Evolutionary conservation across 1,140 invertebrate species (phyloP).

Genomic region (Thereuonema tuberculata): DNA sequence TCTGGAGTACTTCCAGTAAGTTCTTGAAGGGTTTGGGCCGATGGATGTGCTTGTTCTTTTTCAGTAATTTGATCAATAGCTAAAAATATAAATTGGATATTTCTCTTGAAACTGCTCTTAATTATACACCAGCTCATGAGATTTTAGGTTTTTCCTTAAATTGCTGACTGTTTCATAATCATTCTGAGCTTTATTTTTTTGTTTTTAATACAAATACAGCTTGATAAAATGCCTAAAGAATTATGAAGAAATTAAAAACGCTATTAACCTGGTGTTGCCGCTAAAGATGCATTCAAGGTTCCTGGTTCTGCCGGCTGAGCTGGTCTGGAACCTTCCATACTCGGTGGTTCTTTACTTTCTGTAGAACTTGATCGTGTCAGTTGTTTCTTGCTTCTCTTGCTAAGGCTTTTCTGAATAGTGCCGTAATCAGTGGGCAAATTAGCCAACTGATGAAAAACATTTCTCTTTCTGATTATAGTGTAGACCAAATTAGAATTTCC

Average conservation of each 20-base stretch:
- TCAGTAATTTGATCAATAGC: conserved; percentile 91
- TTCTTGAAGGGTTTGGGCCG: conserved; percentile 26
- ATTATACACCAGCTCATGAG: too few relatives aligned
- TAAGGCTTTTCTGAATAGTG: conserved; percentile 71
- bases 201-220: too few relatives aligned
- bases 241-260: too few relatives aligned
- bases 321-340: conserved; percentile 70
- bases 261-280: conserved; percentile 70
- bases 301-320: conserved; percentile 79
- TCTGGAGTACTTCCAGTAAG: conserved; percentile 19
- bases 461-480: conserved; percentile 94
- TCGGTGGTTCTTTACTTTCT: conserved; percentile 25
- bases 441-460: conserved; percentile 91
- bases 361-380: conserved; percentile 14
- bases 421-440: conserved; percentile 87
- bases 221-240: too few relatives aligned
- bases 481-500: conserved; percentile 97
- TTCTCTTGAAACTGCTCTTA: too few relatives aligned
- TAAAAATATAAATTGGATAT: conserved; percentile 22
- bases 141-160: too few relatives aligned
- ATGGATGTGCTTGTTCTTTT: conserved; percentile 71
- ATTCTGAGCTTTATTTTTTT: too few relatives aligned
- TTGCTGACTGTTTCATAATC: too few relatives aligned
- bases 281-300: conserved; percentile 73
- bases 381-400: conserved; percentile 41